These are phyloP conservation scores for Bubo bubo DNA, from an alignment of 2,113 vertebrate species.

Conservation along the genomic window DNA sequence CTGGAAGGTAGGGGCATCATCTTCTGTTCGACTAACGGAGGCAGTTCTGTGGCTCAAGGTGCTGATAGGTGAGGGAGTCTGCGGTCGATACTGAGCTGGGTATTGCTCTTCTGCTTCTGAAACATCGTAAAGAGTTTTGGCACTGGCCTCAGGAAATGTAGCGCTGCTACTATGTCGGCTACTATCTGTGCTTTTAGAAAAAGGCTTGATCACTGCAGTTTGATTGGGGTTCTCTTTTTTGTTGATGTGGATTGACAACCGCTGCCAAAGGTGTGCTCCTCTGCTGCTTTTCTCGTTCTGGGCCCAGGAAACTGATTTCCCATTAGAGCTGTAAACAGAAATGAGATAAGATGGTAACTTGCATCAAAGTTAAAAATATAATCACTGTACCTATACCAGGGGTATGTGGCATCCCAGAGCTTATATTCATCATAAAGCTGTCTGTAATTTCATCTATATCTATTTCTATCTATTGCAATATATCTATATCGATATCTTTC, in stretches of 20 bases:
- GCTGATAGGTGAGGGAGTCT: conserved; percentile 92
- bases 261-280: conserved; percentile 95
- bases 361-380: background rate
- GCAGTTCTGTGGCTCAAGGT: conserved; percentile 87
- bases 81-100: conserved; percentile 80
- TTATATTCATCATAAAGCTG: background rate
- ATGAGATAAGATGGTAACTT: background rate
- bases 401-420: background rate
- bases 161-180: conserved; percentile 74
- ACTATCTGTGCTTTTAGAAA: conserved; percentile 89
- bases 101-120: conserved; percentile 86
- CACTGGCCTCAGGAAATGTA: conserved; percentile 75
- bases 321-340: conserved; percentile 86
- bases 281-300: conserved; percentile 89
- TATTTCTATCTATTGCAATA: background rate
- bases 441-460: background rate
- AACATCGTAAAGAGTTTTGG: conserved; percentile 88
- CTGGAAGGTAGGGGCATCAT: conserved; percentile 78
- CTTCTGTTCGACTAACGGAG: conserved; percentile 80
- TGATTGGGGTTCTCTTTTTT: conserved; percentile 95
- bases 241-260: conserved; percentile 95
- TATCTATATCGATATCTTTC: background rate
- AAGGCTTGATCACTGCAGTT: conserved; percentile 96
- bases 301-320: conserved; percentile 96
- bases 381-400: background rate